Conservation (phyloP, 2,113 vertebrate species). For the Patagioenas fasciata region DNA sequence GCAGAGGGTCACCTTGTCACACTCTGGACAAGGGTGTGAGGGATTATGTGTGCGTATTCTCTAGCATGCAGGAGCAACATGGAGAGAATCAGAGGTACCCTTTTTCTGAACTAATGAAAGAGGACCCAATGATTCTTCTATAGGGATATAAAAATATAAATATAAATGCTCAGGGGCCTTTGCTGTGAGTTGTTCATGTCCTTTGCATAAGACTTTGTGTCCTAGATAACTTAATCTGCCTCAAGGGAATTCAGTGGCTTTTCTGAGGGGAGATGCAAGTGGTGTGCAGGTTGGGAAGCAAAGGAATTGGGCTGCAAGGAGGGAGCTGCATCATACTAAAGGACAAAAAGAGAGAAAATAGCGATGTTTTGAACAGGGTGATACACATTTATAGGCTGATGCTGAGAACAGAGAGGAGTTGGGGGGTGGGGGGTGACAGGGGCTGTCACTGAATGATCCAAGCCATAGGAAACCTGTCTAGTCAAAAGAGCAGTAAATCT, state of each 20-base stretch:
- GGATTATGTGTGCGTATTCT: rapidly evolving
- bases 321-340: not conserved
- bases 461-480: slow-evolving; percentile 73
- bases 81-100: not conserved
- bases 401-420: not conserved
- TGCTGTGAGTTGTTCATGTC: not conserved
- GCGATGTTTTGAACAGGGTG: not conserved
- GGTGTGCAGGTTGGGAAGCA: not conserved
- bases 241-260: not conserved
- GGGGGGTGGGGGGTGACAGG: not conserved
- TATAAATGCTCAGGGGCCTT: not conserved
- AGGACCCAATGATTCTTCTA: not conserved
- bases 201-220: not conserved
- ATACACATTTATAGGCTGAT: not conserved
- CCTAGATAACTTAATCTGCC: not conserved
- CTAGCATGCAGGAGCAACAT: not conserved
- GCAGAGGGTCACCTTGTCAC: not conserved
- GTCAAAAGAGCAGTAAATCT: slow-evolving; percentile 62
- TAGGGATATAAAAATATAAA: not conserved
- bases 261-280: not conserved
- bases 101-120: not conserved
- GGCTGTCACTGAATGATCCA: slow-evolving; percentile 53
- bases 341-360: not conserved
- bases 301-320: not conserved
- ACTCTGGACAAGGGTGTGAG: not conserved